Evolutionary conservation across 2,797 vertebrate species (phyloP), one percentile per base, ranked within the genome.

Genomic region (Borostomias antarcticus): DNA sequence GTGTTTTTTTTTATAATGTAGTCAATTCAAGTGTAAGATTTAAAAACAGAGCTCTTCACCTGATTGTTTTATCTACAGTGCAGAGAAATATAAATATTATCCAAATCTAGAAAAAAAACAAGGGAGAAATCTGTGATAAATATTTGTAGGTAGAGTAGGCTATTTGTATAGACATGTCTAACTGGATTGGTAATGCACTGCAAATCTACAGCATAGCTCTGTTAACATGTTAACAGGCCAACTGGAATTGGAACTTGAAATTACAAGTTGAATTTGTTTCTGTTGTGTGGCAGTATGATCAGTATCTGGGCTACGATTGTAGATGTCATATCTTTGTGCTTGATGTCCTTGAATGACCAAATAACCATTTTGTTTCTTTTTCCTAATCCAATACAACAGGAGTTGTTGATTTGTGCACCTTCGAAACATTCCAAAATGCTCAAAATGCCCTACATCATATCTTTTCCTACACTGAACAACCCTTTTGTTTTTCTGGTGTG

Each of bases 1-100:
- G 1, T 8, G 4, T 35, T 37, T 59, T 8, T 28, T 29, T 30
- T n/a, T 47, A 47, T 61, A 23, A 5, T 59, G 30, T 21, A 71
- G 48, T 43, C 7, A 56, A 56, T 72, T 66, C 72, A 26, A 53
- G 65, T 83, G 62, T 59, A 6, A 69, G 47, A 50, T 26, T 57
- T 33, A 66, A 5, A 78, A 72, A 56, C 47, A 28, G 48, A 74
- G 23, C 43, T 64, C 30, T 10, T 19, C 48, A 62, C 61, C 64
- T n/a, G 57, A 52, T 58, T 56, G 1, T 53, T 23, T 64, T 10
- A 13, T 56, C 25, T 28, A 40, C 23, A 43, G 47, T 25, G 26
- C 26, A 29, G 29, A 19, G 28, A 11, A 32, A 6, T 29, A 11
- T 37, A 45, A 19, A 2, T 6, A 51, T 15, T 51, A 51, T 19